These are phyloP conservation scores for Diarsia mendica DNA, from an alignment of 2,888 invertebrate species.

Conservation along the genomic window DNA sequence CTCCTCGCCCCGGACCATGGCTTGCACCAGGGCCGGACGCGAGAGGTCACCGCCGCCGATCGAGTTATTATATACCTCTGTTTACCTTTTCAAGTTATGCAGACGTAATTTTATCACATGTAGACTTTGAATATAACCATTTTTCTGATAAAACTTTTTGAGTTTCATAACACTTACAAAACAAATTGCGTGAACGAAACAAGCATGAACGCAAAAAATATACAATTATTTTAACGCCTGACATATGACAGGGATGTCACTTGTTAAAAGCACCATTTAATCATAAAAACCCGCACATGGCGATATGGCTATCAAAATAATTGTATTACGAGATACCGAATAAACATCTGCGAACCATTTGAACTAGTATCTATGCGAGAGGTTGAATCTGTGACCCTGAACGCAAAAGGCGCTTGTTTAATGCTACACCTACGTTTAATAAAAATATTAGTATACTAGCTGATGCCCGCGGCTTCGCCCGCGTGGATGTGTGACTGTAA, in stretches of 20 bases:
- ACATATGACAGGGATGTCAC: slow-evolving; percentile 15
- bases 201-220: background rate
- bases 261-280: slow-evolving; percentile 37
- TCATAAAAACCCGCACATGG: slow-evolving; percentile 25
- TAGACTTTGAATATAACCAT: background rate
- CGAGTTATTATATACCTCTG: background rate
- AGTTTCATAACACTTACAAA: background rate
- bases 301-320: slow-evolving; percentile 24
- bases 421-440: slow-evolving; percentile 3
- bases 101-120: no score
- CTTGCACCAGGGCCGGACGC: no score
- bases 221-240: background rate
- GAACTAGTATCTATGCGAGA: slow-evolving; percentile 26
- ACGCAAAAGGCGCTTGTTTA: slow-evolving; percentile 25
- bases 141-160: background rate
- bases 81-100: background rate
- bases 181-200: background rate
- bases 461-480: no score
- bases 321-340: slow-evolving; percentile 22
- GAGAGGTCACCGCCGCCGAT: no score
- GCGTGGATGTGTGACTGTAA: no score
- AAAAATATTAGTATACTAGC: background rate
- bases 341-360: slow-evolving; percentile 30
- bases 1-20: no score
- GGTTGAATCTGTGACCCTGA: slow-evolving; percentile 35